Evolutionary conservation across 2,888 invertebrate species (phyloP), one percentile per base, ranked within the genome.

Genomic region (Idaea biselata): DNA sequence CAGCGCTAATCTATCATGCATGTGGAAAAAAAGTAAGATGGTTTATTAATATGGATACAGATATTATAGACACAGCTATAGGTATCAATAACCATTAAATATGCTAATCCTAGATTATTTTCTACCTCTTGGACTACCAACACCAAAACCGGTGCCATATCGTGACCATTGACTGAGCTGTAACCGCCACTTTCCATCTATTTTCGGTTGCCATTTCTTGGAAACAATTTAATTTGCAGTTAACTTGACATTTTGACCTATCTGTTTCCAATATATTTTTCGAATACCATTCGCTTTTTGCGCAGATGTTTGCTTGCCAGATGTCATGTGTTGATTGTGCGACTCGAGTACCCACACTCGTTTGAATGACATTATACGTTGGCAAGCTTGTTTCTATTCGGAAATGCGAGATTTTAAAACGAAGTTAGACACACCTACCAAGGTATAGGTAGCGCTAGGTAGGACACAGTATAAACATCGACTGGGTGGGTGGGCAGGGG

Each of bases 21-120:
- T 25, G 25, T 25, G 25, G 1, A 25, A 1, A 25, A 1, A 25
- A 25, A 25, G 25, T 25, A 25, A 25, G 5, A 1, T 1, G 3
- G 25, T 25, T 25, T 25, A 25, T 25, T 25, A 25, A 25, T 25
- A 25, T 25, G 5, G 25, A 25, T 25, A 25, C 25, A 25, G 25
- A 25, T 25, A n/a, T 5, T 25, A 25, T 25, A 25, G 5, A 5
- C 25, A 25, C 25, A 25, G 25, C 5, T 25, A 25, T 25, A 25
- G 25, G 25, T 25, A 25, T 1, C 25, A 25, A 25, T 25, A 5
- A 25, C 5, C 25, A 25, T 3, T 25, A 1, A 25, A 1, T 25
- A 25, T 25, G 25, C 65, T 62, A 8, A 62, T 65, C 14, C 44
- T 44, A 44, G 44, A 44, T 25, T 44, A 44, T 44, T 44, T 44